phyloP scores from a whole-genome alignment of 2,888 invertebrate genomes.

The Orchesella flavescens region DNA sequence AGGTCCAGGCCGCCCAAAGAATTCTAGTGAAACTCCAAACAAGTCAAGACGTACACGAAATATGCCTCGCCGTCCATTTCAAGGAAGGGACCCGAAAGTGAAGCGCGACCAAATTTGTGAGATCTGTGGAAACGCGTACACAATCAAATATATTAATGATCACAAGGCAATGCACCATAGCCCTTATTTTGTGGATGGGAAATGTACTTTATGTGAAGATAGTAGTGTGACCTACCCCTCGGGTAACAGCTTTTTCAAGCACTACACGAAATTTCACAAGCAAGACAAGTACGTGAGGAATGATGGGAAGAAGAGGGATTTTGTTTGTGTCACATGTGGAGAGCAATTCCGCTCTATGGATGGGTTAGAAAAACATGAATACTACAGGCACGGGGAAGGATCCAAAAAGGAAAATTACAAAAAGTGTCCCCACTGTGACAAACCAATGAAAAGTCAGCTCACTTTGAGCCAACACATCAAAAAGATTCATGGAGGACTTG shows the following conservation, averaged over 20 bases:
- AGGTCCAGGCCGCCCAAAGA: too few species aligned
- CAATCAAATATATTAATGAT: not conserved
- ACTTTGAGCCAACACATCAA: constrained; percentile 2
- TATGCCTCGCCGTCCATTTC: too few species aligned
- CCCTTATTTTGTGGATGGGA: constrained; percentile 2
- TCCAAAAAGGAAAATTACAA: constrained; percentile 12
- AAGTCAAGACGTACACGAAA: too few species aligned
- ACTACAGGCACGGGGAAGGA: constrained; percentile 42
- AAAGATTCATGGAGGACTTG: not conserved
- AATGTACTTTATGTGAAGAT: not conserved
- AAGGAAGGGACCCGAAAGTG: too few species aligned
- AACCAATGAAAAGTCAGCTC: constrained; percentile 14
- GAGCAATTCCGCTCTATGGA: not conserved
- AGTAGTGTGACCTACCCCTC: not conserved
- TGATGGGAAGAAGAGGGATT: not conserved
- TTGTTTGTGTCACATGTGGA: constrained; percentile 38
- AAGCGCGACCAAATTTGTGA: not conserved
- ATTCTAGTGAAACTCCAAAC: too few species aligned
- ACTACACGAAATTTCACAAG: not conserved
- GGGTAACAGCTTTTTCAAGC: not conserved
- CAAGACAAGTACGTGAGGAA: not conserved
- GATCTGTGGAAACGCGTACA: constrained; percentile 7
- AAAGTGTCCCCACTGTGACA: constrained; percentile 23
- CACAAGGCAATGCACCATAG: not conserved
- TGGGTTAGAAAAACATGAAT: constrained; percentile 26